Evolutionary conservation across 2,797 vertebrate species (phyloP).

Genomic region (Coranthus polyacanthus): DNA sequence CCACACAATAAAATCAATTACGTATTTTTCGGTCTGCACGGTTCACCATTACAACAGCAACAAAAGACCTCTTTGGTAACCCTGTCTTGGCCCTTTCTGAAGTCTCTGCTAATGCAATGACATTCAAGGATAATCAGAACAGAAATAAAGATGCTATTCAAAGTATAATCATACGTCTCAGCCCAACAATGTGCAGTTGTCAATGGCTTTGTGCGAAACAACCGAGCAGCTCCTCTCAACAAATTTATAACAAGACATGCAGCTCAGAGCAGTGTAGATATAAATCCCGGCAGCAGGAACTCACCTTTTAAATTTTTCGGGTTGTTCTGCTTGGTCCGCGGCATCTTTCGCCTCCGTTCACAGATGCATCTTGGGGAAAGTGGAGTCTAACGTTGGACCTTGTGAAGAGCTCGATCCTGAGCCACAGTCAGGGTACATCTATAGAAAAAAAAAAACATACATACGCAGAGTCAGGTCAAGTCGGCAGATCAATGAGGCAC

Average conservation of each 20-base stretch:
- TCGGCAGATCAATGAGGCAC: conserved; percentile 39
- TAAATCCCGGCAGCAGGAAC: too few species aligned
- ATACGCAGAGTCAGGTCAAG: background rate
- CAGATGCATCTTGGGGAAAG: conserved; percentile 73
- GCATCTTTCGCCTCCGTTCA: conserved; percentile 90
- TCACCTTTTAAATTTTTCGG: conserved; percentile 98
- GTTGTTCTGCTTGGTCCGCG: conserved; percentile 98
- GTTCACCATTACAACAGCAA: background rate
- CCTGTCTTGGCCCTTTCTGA: background rate
- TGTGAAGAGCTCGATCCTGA: conserved; percentile 49
- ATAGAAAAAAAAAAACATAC: conserved; percentile 23
- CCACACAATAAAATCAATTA: too few species aligned
- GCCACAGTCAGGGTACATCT: conserved; percentile 70
- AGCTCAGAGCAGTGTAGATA: too few species aligned
- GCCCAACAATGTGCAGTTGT: background rate
- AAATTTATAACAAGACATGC: conserved; percentile 1
- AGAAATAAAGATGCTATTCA: conserved; percentile 1
- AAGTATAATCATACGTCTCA: background rate
- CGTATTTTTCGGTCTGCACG: too few species aligned
- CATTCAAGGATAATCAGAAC: background rate
- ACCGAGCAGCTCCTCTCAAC: conserved; percentile 9
- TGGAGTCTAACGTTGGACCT: conserved; percentile 37
- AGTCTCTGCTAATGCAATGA: background rate
- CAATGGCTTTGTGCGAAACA: background rate
- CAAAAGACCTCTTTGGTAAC: background rate